Evolutionary conservation across 2,888 invertebrate genomes (phyloP), one percentile per base, ranked within the genome.

Genomic region (Andrena bicolor): DNA sequence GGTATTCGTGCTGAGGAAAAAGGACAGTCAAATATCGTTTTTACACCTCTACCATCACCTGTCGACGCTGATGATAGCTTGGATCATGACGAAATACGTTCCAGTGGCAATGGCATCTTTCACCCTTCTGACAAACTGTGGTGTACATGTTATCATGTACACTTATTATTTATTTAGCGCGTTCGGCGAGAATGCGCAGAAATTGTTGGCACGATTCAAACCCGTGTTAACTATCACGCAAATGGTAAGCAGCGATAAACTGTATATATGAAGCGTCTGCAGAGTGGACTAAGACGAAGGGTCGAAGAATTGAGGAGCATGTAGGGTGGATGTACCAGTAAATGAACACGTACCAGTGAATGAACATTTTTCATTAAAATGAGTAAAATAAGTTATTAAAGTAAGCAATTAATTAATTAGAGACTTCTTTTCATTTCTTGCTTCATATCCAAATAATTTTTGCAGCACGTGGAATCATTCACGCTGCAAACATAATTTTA

Each of bases 91-190:
- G 3, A 96, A 96, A 93, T 96, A 95, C 90, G 93, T 96, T 73
- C 95, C 94, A 95, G 96, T 96, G 86, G 96, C 95, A 48, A 95
- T 96, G 92, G 93, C 95, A 0, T 94, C 96, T 0, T 95, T 96
- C 89, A 94, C 95, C 0, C 93, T 96, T 0, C 91, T 96, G 90
- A 80, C 97, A 48, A 97, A 97, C 92, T 95, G 95, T 61, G 92
- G 94, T 0, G 95, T 97, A 0, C 97, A 97, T 87, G 94, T 96
- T 0, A 91, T 97, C 4, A 97, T 97, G 97, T 97, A 97, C 91
- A 94, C 94, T 0, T 97, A 97, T 92, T 97, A 97, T 90, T 94
- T 96, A 6, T 88, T 93, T 16, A 94, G 96, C 0, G 95, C 96
- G 68, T 94, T 96, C 68, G 96, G 96, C 1, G 26, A 64, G 1